Base-by-base conservation (phyloP, 2,113 vertebrate species). In the Clarias macrocephalus region DNA sequence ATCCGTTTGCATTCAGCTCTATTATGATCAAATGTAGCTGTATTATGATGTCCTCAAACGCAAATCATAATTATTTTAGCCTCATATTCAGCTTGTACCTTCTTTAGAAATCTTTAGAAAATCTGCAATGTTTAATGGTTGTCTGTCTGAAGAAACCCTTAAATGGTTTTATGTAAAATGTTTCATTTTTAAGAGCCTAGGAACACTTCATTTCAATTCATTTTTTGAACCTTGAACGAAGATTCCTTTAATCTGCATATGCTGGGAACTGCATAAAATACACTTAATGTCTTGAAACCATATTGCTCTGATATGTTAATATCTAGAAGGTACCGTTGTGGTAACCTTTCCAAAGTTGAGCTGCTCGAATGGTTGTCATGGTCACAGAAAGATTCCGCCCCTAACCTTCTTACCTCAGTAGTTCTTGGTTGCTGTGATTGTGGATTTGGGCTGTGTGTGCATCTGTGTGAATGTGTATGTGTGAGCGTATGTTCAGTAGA, bases 391-490 rank as follows among this genome's bases (percentile, higher is more conserved):
- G 21, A 62, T 59, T 81, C 80, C 30, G 16, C 30, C 33, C 28
- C 28, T 30, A 60, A 59, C 19, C n/a, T 37, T 57, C 3, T 76
- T 52, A 76, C 75, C 12, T 79, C 18, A 19, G 10, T 28, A 59
- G 57, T 63, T 63, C 28, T 79, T 56, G 13, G 54, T 57, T 33
- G 8, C 77, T 13, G 7, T 8, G 3, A 25, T 66, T 59, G 13
- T 59, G 57, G 3, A 19, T 59, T 59, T 59, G 13, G 18, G 2
- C 13, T 33, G 73, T 70, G 73, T 60, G 65, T 72, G 16, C 33
- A 68, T 85, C 54, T 85, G 63, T 68, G 48, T 73, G 23, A 70
- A 52, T 52, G 75, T 33, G 60, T 76, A 70, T 60, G 73, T 72
- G 33, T 28, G 33, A 52, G 68, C 62, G 70, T 77, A 48, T 80